Base-by-base conservation (phyloP, 2,113 vertebrate species). In the Sylvicapra grimmia region DNA sequence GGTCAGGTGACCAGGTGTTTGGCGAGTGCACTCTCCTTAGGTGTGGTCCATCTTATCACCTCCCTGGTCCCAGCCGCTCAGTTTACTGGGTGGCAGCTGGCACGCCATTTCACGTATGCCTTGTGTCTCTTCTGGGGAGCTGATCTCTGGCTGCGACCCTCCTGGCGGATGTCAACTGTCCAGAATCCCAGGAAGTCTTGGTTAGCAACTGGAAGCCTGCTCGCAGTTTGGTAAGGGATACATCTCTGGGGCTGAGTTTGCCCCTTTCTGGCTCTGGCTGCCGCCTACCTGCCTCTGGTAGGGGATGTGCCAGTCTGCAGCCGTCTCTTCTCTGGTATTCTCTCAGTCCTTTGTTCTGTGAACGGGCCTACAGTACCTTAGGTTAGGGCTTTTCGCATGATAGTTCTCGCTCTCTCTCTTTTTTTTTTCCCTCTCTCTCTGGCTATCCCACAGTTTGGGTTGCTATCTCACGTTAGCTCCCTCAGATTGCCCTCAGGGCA, bases 361-460 rank as follows among this genome's bases (percentile, higher is more conserved):
- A 72, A 33, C 1, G 8, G 31, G 18, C 65, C n/a, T 10, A 16
- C 65, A 36, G 65, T 68, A n/a, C 65, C 33, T 36, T 36, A 21
- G 65, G n/a, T 68, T 36, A 36, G n/a, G 65, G 65, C 65, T 68
- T 36, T 68, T 68, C 1, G 0, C 0, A 0, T 18, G 18, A 5
- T 36, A 36, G 33, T 36, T 68, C 33, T 36, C 18, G 21, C 33
- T n/a, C 16, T 68, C 56, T 61, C 13, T 61, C 27, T 40, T 40
- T 47, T 47, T 33, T 68, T 10, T 5, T 16, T 1, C 33, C 4
- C 65, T 21, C 65, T 36, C 33, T 36, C 18, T 36, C 65, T 36
- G 65, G 65, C n/a, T 36, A 3, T 68, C n/a, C n/a, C 65, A 68
- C 18, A 68, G 19, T 72, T 72, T 72, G n/a, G 19, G 65, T 72